Conservation (phyloP, 2,888 invertebrate species). For the Eutolmus rufibarbis region DNA sequence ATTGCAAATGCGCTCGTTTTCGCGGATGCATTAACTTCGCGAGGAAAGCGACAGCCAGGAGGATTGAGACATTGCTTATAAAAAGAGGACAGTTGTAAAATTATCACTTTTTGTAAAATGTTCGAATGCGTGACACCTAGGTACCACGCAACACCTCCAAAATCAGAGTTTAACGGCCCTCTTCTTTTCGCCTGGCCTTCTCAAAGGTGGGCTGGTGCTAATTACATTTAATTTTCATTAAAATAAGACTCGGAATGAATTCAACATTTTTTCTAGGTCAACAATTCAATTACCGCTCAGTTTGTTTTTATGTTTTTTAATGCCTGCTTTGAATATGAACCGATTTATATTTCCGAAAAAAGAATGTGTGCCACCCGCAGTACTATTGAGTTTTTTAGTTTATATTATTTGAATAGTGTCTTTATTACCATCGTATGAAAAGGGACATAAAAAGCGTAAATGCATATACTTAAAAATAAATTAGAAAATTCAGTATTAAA, state of each 20-base stretch:
- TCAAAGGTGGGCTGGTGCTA: neutral
- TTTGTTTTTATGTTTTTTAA: neutral
- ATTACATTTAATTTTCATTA: neutral
- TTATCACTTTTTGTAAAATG: neutral
- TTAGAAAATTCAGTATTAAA: neutral
- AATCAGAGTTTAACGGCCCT: neutral
- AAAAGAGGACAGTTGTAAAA: neutral
- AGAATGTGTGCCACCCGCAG: neutral
- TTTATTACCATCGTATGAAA: neutral
- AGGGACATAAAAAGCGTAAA: neutral
- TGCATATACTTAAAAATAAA: neutral
- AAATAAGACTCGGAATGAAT: neutral
- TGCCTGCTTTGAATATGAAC: neutral
- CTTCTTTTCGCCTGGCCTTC: neutral
- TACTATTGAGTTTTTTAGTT: neutral
- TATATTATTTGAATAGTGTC: neutral
- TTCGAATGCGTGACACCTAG: neutral
- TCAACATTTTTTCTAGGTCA: neutral
- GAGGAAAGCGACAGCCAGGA: neutral
- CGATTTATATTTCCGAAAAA: neutral
- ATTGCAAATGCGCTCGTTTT: neutral
- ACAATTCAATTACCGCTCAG: neutral
- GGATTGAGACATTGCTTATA: neutral
- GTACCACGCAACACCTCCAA: neutral
- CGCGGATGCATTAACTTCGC: neutral